Conservation (phyloP, 2,113 vertebrate genomes). For the Datnioides undecimradiatus region DNA sequence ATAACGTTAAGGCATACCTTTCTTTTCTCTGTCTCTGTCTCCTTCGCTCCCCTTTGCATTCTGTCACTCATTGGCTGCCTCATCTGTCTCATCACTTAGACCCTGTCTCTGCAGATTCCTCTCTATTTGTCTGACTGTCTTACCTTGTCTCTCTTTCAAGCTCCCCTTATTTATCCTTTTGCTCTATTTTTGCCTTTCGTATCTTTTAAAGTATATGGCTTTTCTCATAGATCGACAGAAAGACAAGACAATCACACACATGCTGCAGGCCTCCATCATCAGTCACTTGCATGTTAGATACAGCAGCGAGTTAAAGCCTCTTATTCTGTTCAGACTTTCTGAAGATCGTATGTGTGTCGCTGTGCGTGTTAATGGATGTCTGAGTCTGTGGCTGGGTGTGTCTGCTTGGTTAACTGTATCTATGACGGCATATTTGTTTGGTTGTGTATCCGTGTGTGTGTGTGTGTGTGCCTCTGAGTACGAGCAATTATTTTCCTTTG, state of each 20-base stretch:
- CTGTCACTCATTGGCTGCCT: slow-evolving; percentile 61
- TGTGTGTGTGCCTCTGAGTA: background rate
- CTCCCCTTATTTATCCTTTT: background rate
- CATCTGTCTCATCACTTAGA: slow-evolving; percentile 61
- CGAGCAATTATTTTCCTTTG: slow-evolving; percentile 49
- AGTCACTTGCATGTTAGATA: background rate
- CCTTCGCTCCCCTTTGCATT: slow-evolving; percentile 38
- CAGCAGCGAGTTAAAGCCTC: background rate
- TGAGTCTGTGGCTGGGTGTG: background rate
- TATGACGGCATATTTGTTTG: background rate
- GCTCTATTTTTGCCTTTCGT: background rate
- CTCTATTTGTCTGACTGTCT: slow-evolving; percentile 19
- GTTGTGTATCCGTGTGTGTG: background rate
- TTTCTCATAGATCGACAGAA: background rate
- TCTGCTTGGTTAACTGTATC: slow-evolving; percentile 17
- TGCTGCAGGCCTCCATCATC: background rate
- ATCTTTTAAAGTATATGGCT: background rate
- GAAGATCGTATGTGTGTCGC: background rate
- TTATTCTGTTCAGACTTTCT: background rate
- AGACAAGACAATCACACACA: background rate
- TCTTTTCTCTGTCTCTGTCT: slow-evolving; percentile 60
- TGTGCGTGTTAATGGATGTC: no score
- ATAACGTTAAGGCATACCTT: slow-evolving; percentile 68
- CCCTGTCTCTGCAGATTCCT: slow-evolving; percentile 28
- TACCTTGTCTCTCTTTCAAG: background rate